These are phyloP conservation scores for Notiomystis cincta DNA, from an alignment of 2,113 vertebrate species.

Conservation along the genomic window DNA sequence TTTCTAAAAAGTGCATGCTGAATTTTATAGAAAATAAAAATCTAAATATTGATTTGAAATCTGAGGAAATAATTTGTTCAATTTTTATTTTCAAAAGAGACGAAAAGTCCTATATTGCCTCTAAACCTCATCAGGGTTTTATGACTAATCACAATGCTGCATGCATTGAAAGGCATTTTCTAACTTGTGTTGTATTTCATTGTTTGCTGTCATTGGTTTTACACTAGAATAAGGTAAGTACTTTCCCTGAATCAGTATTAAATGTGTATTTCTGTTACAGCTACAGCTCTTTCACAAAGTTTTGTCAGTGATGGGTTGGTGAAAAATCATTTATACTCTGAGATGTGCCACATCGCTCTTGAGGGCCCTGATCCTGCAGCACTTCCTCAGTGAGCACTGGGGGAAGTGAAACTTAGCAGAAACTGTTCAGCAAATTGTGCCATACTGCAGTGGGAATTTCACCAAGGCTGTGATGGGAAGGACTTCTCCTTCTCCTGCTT, in stretches of 20 bases:
- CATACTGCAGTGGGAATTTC: not conserved
- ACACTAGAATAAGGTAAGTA: conserved; percentile 98
- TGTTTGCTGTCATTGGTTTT: conserved; percentile 98
- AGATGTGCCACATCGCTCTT: not conserved
- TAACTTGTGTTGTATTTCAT: conserved; percentile 99
- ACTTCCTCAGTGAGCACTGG: not conserved
- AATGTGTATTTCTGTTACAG: not conserved
- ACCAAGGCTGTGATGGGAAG: not conserved
- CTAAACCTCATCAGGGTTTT: conserved; percentile 88
- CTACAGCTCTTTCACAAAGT: not conserved
- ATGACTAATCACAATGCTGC: conserved; percentile 92
- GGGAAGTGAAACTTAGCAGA: not conserved
- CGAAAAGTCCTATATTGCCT: conserved; percentile 81
- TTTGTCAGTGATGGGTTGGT: not conserved
- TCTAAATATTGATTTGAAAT: conserved; percentile 41
- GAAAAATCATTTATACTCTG: not conserved
- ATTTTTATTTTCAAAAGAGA: conserved; percentile 85
- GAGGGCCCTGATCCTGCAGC: not conserved
- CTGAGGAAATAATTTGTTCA: conserved; percentile 80
- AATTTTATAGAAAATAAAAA: conserved; percentile 67
- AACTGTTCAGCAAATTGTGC: not conserved
- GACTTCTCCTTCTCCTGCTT: not conserved
- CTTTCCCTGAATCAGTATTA: conserved; percentile 52
- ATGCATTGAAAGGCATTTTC: conserved; percentile 92
- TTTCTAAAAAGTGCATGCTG: conserved; percentile 77